Evolutionary conservation across 2,888 invertebrate genomes (phyloP).

Genomic region (Tetramorium bicarinatum): DNA sequence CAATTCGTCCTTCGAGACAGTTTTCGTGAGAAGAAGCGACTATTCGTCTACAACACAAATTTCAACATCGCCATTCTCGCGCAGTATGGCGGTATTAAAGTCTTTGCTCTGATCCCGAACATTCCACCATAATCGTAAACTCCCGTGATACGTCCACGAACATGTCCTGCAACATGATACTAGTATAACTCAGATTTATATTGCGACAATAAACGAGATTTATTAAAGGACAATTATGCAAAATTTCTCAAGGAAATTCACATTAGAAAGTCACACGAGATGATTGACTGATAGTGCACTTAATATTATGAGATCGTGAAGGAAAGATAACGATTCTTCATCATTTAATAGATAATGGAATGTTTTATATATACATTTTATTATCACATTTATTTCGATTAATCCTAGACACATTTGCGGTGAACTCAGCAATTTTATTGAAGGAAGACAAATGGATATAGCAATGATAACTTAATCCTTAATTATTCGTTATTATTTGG

Average conservation of each 20-base stretch:
- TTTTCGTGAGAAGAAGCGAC: constrained; percentile 30
- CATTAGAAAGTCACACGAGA: not conserved
- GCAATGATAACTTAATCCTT: constrained; percentile 37
- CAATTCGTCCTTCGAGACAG: constrained; percentile 35
- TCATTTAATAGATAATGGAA: constrained; percentile 3
- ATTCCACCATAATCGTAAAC: constrained; percentile 27
- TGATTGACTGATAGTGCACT: not conserved
- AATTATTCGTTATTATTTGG: constrained; percentile 7
- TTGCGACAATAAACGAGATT: not conserved
- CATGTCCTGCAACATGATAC: not conserved
- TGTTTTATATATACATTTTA: not conserved
- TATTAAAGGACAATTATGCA: not conserved
- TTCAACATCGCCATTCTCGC: not conserved
- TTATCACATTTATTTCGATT: constrained; percentile 46
- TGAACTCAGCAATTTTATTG: constrained; percentile 30
- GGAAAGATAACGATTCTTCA: not conserved
- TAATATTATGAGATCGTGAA: not conserved
- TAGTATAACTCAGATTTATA: not conserved
- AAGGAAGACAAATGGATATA: constrained; percentile 31
- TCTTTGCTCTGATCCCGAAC: constrained; percentile 5
- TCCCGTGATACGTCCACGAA: not conserved
- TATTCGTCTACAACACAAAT: constrained; percentile 25
- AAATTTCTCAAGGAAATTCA: not conserved
- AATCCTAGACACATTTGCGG: constrained; percentile 13
- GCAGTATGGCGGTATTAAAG: constrained; percentile 4